Evolutionary conservation across 2,888 invertebrate species (phyloP), one percentile per base, ranked within the genome.

Genomic region (Octonoba sinensis): DNA sequence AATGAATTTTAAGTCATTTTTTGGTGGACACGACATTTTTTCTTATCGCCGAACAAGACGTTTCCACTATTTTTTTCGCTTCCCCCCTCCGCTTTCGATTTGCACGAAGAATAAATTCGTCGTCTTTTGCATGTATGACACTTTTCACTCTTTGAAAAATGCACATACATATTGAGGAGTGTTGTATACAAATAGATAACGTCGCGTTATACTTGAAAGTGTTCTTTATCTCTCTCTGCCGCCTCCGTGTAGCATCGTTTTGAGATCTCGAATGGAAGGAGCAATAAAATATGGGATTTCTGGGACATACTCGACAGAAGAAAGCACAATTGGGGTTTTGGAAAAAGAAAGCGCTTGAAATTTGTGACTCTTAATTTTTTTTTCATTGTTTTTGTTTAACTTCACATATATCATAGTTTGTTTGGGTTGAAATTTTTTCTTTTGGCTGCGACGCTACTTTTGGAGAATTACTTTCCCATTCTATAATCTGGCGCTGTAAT

Each of bases 111-210:
- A 82, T 75, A 75, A 82, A 82, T 82, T 75, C 79, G 67, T 49
- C 72, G 73, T 73, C 82, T 75, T 82, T 82, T 82, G 82, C 82
- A 82, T 82, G 82, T 59, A 64, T 82, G 82, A 82, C 82, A 82
- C 75, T 75, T 74, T 81, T 69, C 65, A 71, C 51, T 81, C 36
- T 81, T 81, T 75, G 82, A 82, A 82, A 82, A 82, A 82, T 82
- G 75, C 75, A 74, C 75, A 82, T 75, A 70, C 75, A 82, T 75
- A 82, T 75, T 70, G 82, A 74, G 82, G 71, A 69, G 73, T 81
- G 81, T 74, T 81, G 71, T 75, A 66, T 75, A 74, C 75, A 82
- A 82, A 82, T 69, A 82, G 82, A 82, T 75, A 82, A 82, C 74
- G 82, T 70, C 70, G 54, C 57, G 64, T 75, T 70, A 70, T 75